Base-by-base conservation (phyloP, 2,888 invertebrate species). In the Steinernema scapterisci region DNA sequence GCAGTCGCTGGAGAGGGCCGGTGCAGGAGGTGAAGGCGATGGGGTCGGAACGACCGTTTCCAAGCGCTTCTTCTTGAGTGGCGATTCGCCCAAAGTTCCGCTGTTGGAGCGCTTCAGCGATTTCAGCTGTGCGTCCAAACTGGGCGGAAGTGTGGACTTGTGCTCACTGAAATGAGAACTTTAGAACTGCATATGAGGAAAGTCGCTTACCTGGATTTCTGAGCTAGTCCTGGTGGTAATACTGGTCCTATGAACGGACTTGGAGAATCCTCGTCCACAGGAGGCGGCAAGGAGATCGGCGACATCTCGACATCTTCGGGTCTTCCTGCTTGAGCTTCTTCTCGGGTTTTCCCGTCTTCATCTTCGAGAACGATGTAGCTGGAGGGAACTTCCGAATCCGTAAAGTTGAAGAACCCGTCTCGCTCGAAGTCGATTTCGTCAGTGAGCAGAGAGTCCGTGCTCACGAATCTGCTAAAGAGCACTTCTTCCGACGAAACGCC, bases 401-500 rank as follows among this genome's bases (percentile, higher is more conserved):
- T 31, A 11, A 63, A 11, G 21, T 63, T 27, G 16, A 63, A 38
- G 16, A 63, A 31, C 63, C 63, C 63, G 63, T 63, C 63, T 16
- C 25, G 16, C 11, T 63, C 63, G 27, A 27, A 63, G 13, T 63
- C 63, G 63, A 63, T 63, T 27, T 63, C 63, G 63, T 63, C 63
- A 16, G 63, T 63, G 63, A 63, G 63, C 63, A 63, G 16, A 1
- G 63, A 38, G 16, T 63, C 63, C 27, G 25, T 13, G 63, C 31
- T 63, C 38, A 63, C 38, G 27, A 63, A 63, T 38, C 27, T 63
- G 31, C 38, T 63, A 31, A 63, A 63, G 31, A 63, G 27, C 63
- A 63, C 63, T 25, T 63, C 63, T 38, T 63, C 63, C 21, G 63
- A 63, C 63, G 63, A 63, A 63, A 63, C 63, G 16, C 63, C 63